Conservation (phyloP, 92 coral and sea anemone genomes). For the Epizoanthus stellaris region DNA sequence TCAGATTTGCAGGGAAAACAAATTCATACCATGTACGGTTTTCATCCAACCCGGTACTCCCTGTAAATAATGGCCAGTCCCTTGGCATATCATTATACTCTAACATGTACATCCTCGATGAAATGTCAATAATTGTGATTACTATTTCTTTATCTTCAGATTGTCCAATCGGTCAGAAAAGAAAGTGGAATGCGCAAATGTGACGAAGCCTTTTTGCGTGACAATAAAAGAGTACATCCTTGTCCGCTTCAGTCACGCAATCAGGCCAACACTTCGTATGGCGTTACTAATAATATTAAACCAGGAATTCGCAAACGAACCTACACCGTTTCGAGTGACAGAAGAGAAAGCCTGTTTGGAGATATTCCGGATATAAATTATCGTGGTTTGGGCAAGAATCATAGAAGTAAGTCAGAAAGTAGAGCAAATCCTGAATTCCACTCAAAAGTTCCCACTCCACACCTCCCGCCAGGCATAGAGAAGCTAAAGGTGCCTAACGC, state of each 20-base stretch:
- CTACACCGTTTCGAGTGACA: slow-evolving; percentile 44
- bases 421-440: not conserved
- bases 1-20: too few relatives aligned
- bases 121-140: not conserved
- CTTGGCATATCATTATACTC: not conserved
- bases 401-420: slow-evolving; percentile 30
- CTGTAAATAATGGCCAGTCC: not conserved
- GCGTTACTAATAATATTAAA: not conserved
- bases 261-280: not conserved
- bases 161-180: not conserved
- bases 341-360: slow-evolving; percentile 43
- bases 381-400: not conserved
- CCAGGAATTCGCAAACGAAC: slow-evolving; percentile 53
- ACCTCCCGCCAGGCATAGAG: not conserved
- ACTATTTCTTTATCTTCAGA: not conserved
- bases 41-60: not conserved
- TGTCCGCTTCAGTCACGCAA: slow-evolving; percentile 27
- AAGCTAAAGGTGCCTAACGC: not conserved
- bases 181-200: not conserved
- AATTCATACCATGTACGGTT: too few relatives aligned
- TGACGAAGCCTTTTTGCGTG: not conserved
- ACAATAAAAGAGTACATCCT: not conserved
- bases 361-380: slow-evolving; percentile 47
- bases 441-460: not conserved
- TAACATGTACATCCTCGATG: not conserved